These are phyloP conservation scores for Ophraella communa DNA, from an alignment of 2,888 invertebrate genomes.

Conservation along the genomic window DNA sequence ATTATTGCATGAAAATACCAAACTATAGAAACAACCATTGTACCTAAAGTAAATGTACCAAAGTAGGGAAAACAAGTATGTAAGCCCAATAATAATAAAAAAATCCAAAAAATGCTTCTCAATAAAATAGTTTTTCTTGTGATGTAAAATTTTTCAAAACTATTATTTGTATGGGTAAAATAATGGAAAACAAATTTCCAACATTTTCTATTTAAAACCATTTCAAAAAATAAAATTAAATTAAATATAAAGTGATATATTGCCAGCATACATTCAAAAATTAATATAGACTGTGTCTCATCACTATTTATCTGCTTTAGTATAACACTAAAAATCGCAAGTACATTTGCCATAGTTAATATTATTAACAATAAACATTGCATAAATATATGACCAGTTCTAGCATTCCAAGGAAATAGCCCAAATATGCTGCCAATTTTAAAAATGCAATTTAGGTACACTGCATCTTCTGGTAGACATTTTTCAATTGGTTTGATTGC, in stretches of 20 bases:
- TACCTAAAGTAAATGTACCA: too few relatives aligned
- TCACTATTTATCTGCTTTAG: not conserved
- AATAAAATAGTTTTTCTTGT: not conserved
- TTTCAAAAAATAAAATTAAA: not conserved
- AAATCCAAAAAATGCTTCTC: not conserved
- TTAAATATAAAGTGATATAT: not conserved
- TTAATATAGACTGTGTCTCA: not conserved
- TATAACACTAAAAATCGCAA: not conserved
- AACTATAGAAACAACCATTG: not conserved
- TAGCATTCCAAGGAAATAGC: not conserved
- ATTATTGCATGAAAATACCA: not conserved
- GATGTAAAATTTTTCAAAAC: not conserved
- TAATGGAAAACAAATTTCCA: not conserved
- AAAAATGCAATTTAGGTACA: not conserved
- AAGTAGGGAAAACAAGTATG: not conserved
- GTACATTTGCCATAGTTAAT: not conserved
- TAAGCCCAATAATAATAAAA: not conserved
- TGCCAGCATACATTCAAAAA: not conserved
- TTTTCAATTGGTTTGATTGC: too few relatives aligned
- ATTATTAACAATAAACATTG: not conserved
- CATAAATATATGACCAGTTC: not conserved
- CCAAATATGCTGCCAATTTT: not conserved
- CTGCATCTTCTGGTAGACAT: too few relatives aligned
- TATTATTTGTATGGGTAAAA: not conserved
- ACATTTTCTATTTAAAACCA: not conserved